Evolutionary conservation across 2,888 invertebrate species (phyloP), one percentile per base, ranked within the genome.

Genomic region (Tetrapedia diversipes): DNA sequence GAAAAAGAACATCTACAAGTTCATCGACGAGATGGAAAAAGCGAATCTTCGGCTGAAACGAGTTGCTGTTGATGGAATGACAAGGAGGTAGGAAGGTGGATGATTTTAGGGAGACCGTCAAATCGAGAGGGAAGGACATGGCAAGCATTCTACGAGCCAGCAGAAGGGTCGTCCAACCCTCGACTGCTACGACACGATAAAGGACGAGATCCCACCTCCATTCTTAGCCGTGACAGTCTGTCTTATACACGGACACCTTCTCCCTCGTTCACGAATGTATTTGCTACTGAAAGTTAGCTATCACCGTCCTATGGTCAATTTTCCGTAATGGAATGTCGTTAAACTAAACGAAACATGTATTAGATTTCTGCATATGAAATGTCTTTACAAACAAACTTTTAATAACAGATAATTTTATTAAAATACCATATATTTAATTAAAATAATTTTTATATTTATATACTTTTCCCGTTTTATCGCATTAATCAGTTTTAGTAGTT

Each of bases 31-130:
- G 24, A 43, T 61, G 53, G 54, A 69, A 68, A 64, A 59, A 63
- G 76, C 61, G 75, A 79, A 76, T 83, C 70, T 60, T 78, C 59
- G 72, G 65, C 63, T 69, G 74, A 69, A 81, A 81, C 79, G 70
- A 69, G 81, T 68, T 84, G 83, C 81, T 84, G 82, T 79, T 83
- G 84, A 83, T 83, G 74, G 84, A 83, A 81, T 84, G 79, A 71
- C 71, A 60, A 72, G 53, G 56, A 60, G 70, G 74, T 57, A 41
- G 47, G 54, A 39, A 22, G 77, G 65, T 72, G 66, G 63, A 56
- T 76, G 84, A 84, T 69, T 83, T 81, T 72, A 79, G 70, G 61
- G 77, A 64, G 69, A 43, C 51, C 74, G 83, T 81, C 84, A 81
- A 84, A 83, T 77, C 76, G 81, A 82, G 60, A 72, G 61, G 74